A percentile compares a stretch with the other conserved stretches of the same genome.
phyloP scores from a whole-genome alignment of 1,140 invertebrate genomes.

The Meloidogyne hapla region DNA sequence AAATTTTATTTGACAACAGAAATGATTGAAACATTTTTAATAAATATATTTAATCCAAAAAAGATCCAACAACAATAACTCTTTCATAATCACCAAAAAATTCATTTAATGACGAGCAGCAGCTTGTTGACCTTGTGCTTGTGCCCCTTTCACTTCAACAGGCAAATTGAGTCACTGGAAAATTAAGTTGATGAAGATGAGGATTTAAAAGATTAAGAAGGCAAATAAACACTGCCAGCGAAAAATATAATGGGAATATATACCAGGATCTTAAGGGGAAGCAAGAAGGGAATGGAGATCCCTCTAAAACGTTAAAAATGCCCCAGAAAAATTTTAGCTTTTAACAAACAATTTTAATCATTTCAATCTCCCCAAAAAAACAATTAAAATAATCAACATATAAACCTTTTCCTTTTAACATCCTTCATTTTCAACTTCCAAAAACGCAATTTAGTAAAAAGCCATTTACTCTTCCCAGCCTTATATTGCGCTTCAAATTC shows the following conservation, averaged over 20 bases:
- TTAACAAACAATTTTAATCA: no score
- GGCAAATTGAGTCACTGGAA: constrained; percentile 14
- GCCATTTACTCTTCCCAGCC: constrained; percentile 97
- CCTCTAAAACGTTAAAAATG: no score
- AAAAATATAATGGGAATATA: no score
- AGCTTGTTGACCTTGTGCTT: not conserved
- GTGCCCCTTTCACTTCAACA: constrained; percentile 24
- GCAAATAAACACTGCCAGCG: no score
- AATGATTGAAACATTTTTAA: constrained; percentile 15
- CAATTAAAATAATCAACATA: not conserved
- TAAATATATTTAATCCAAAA: not conserved
- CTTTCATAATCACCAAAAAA: not conserved
- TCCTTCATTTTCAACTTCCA: constrained; percentile 71
- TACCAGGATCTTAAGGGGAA: no score
- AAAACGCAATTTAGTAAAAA: constrained; percentile 97
- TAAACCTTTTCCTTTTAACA: not conserved
- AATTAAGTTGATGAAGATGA: no score
- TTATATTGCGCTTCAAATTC: constrained; percentile 94
- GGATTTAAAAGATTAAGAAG: no score
- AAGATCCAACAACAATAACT: not conserved
- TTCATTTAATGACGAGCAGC: not conserved
- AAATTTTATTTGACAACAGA: constrained; percentile 3
- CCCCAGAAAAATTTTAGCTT: no score
- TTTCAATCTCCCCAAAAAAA: not conserved
- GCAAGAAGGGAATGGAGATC: no score